A percentile compares a stretch with the other conserved stretches of the same genome.
Conservation (phyloP, 2,113 vertebrate species). For the Myrmecobius fasciatus region DNA sequence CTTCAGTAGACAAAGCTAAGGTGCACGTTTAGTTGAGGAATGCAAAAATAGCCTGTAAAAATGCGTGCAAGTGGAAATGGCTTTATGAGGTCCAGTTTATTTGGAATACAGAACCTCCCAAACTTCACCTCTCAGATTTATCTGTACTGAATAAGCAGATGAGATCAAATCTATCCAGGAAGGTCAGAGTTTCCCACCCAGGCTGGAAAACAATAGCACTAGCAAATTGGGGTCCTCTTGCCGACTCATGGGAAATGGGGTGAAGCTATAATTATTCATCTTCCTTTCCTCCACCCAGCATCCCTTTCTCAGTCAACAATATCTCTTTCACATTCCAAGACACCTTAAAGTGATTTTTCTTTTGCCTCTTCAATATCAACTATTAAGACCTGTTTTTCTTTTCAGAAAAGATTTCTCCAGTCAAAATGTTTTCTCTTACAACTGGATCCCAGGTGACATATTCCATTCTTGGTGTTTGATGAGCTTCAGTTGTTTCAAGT, state of each 20-base stretch:
- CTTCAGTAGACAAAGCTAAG: background rate
- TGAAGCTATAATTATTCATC: background rate
- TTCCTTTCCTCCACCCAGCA: background rate
- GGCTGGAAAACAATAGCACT: background rate
- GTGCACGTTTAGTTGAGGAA: background rate
- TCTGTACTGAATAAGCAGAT: background rate
- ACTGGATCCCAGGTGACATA: background rate
- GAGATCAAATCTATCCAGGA: background rate
- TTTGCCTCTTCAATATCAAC: background rate
- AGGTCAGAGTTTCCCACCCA: background rate
- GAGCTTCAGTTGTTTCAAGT: background rate
- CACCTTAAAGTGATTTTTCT: conserved; percentile 1
- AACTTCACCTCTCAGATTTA: background rate
- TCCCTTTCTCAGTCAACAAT: background rate
- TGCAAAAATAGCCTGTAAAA: background rate
- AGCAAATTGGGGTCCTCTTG: background rate
- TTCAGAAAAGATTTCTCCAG: background rate
- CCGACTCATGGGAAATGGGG: background rate
- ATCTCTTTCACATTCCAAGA: background rate
- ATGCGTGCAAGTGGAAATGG: background rate
- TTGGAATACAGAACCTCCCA: background rate
- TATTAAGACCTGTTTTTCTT: conserved; percentile 3
- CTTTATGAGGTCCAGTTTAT: background rate
- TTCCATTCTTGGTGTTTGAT: background rate
- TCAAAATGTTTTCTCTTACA: conserved; percentile 1